Base-by-base conservation (phyloP, 2,797 vertebrate species). In the Oryzias sinensis region DNA sequence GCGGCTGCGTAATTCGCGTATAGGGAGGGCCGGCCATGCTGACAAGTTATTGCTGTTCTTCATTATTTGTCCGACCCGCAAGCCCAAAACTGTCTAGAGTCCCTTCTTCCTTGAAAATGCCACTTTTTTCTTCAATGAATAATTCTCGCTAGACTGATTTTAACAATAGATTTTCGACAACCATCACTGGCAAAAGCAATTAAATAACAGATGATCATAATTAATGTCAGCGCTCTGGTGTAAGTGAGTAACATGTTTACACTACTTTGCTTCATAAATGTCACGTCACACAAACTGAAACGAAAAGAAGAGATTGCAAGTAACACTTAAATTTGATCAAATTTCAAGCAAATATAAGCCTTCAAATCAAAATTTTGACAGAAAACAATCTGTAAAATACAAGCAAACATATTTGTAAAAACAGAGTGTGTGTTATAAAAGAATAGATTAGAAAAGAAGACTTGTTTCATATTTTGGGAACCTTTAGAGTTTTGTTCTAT, bases 281-380 rank as follows among this genome's bases (percentile, higher is more conserved):
- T 69, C 60, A 62, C 58, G 68, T 59, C 65, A 49, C 25, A 40
- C 61, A 25, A 45, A 49, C 43, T 70, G 27, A 7, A 33, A 44
- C 29, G 63, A 70, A 83, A 68, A 62, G 72, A 45, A 65, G 49
- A 24, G 51, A 58, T 67, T 66, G 51, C 44, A n/a, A 55, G 33
- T 29, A 25, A 40, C 14, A 44, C n/a, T 43, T 40, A 27, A 41
- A 59, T 24, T 47, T 22, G 20, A 14, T 70, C 18, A 22, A 5
- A 14, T 1, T 5, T 37, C 14, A 22, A 15, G 52, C 15, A 52
- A 5, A 14, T 53, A 33, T 37, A 40, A 24, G 5, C 17, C 24
- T 17, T n/a, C 13, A n/a, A 16, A 16, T 5, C 1, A 47, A 24
- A 22, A 62, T 40, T 57, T 58, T 58, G 16, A 4, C 5, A 42